Conservation (phyloP, 2,113 vertebrate genomes). For the Struthidea cinerea region DNA sequence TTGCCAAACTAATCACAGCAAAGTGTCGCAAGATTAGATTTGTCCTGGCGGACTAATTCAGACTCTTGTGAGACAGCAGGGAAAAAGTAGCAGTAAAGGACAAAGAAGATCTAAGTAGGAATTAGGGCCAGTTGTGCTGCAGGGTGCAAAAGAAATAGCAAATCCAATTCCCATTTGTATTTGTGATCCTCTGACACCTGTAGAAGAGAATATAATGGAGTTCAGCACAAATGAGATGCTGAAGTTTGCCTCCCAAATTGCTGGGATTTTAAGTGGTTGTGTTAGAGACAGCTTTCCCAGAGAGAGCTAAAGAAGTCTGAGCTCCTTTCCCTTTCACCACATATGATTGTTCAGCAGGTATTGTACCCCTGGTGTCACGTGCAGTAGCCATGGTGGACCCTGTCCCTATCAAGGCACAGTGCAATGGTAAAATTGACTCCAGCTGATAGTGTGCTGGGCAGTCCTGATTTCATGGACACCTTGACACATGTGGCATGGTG, state of each 20-base stretch:
- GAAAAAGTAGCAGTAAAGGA: not conserved
- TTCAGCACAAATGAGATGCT: not conserved
- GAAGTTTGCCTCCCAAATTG: not conserved
- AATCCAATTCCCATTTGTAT: not conserved
- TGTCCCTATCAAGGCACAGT: not conserved
- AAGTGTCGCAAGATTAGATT: conserved; percentile 10
- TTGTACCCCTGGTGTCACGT: not conserved
- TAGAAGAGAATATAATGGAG: not conserved
- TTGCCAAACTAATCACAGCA: conserved; percentile 33
- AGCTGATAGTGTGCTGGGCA: not conserved
- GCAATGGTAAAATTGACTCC: too few species aligned
- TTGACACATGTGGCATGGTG: fast-evolving
- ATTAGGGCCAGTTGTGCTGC: not conserved
- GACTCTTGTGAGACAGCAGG: not conserved
- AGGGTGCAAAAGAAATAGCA: not conserved
- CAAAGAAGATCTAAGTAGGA: not conserved
- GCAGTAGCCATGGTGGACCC: not conserved
- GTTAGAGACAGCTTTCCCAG: not conserved
- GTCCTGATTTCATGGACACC: not conserved
- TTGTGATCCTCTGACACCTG: not conserved
- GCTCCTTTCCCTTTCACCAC: not conserved
- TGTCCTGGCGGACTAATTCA: conserved; percentile 7
- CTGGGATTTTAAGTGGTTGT: not conserved
- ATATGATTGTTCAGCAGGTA: not conserved
- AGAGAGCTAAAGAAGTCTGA: not conserved